Conservation (phyloP, 2,888 invertebrate genomes). For the Acleris emargana region DNA sequence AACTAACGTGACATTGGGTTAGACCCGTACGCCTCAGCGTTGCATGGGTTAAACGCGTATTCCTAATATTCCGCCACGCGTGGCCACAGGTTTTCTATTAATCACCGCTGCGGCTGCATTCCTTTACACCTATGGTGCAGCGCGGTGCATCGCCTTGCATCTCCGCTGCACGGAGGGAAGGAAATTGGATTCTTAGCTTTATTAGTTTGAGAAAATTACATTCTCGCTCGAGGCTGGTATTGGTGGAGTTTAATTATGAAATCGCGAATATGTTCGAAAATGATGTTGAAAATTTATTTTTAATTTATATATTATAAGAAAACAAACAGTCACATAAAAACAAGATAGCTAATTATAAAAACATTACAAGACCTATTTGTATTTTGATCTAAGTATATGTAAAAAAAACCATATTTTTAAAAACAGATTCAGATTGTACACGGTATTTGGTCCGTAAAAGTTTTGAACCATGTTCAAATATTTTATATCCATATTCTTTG, state of each 20-base stretch:
- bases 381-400: too few species aligned
- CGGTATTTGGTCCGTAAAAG: too few species aligned
- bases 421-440: too few species aligned
- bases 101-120: conserved; percentile 63
- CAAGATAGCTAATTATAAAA: too few species aligned
- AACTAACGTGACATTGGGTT: too few species aligned
- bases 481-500: too few species aligned
- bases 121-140: conserved; percentile 52
- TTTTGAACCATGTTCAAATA: too few species aligned
- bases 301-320: too few species aligned
- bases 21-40: neutral
- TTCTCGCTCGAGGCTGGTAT: conserved; percentile 17
- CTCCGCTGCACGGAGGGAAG: conserved; percentile 27
- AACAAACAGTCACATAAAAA: too few species aligned
- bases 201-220: conserved; percentile 29
- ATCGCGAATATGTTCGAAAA: neutral
- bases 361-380: too few species aligned
- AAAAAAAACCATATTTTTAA: too few species aligned
- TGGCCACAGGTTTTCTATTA: conserved; percentile 64
- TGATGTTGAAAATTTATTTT: too few species aligned
- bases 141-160: conserved; percentile 1
- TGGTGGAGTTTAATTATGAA: conserved; percentile 18
- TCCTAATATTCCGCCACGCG: conserved; percentile 40
- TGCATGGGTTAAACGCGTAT: conserved; percentile 10
- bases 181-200: conserved; percentile 20